Percentiles rank a stretch among this genome's conserved stretches.
Evolutionary conservation across 2,797 vertebrate species (phyloP).

Genomic region (Phrynocephalus forsythii): DNA sequence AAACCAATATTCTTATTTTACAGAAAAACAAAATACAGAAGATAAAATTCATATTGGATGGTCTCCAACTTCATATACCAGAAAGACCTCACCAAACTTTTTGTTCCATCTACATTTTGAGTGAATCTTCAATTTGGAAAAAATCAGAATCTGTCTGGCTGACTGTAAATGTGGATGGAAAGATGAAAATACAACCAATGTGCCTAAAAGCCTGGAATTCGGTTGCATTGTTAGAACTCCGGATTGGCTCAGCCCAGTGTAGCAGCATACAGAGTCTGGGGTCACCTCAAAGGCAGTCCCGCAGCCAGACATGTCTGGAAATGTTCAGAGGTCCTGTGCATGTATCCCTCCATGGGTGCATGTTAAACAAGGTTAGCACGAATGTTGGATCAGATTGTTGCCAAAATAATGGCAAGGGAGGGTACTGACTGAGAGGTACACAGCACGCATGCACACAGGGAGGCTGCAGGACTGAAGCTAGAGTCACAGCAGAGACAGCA

Average conservation of each 20-base stretch:
- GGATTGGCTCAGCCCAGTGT: not conserved
- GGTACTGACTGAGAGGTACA: too few species aligned
- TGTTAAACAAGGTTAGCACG: not conserved
- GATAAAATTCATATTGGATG: rapidly evolving
- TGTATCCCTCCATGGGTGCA: constrained; percentile 25
- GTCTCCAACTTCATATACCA: not conserved
- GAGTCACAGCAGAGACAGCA: too few species aligned
- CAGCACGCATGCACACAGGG: too few species aligned
- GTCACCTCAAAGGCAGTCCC: not conserved
- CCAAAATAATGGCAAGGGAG: not conserved
- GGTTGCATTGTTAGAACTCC: not conserved
- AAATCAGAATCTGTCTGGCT: not conserved
- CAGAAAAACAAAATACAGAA: not conserved
- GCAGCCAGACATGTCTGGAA: not conserved
- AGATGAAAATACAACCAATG: not conserved
- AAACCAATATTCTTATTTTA: constrained; percentile 14
- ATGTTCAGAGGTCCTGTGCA: not conserved
- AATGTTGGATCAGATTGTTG: constrained; percentile 25
- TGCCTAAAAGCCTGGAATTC: not conserved
- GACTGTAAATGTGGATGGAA: too few species aligned
- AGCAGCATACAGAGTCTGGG: not conserved
- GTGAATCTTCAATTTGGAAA: not conserved
- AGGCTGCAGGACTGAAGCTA: too few species aligned
- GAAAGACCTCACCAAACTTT: rapidly evolving
- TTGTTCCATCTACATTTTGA: not conserved